Conservation (phyloP, 53 echinoderm and acorn worm species). For the Henricia sp. region DNA sequence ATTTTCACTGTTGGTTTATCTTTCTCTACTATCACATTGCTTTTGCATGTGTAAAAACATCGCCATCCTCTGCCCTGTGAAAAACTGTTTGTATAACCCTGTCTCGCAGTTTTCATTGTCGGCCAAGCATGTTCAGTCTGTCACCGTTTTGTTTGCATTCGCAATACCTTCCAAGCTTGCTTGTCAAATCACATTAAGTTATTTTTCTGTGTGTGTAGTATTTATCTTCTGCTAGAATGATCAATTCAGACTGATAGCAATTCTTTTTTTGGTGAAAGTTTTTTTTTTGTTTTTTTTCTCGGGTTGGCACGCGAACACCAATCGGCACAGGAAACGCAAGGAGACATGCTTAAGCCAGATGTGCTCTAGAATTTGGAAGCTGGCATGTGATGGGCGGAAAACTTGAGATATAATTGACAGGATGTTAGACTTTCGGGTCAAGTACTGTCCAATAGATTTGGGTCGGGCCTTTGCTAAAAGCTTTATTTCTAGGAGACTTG, state of each 20-base stretch:
- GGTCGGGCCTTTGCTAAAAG: too few species aligned
- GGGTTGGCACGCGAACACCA: constrained; percentile 16
- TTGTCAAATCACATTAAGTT: neutral
- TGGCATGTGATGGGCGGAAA: neutral
- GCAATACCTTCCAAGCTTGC: constrained; percentile 18
- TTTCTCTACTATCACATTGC: too few species aligned
- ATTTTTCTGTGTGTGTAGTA: too few species aligned
- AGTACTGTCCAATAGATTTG: neutral
- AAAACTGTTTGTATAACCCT: constrained; percentile 9
- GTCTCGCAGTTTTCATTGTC: constrained; percentile 13
- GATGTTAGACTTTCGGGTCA: neutral
- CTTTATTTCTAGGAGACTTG: too few species aligned
- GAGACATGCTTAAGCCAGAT: constrained; percentile 18
- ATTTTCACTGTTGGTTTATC: too few species aligned
- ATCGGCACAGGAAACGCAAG: constrained; percentile 14
- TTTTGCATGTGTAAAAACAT: neutral
- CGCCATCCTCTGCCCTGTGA: neutral
- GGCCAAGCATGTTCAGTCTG: constrained; percentile 32
- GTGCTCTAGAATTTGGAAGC: constrained; percentile 24
- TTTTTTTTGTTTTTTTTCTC: neutral
- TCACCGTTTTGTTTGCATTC: constrained; percentile 10
- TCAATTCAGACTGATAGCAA: too few species aligned
- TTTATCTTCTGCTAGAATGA: too few species aligned
- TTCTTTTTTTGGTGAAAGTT: neutral
- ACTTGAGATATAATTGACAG: constrained; percentile 17